A percentile compares a stretch with the other conserved stretches of the same genome.
These are phyloP conservation scores for Entelurus aequoreus DNA, from an alignment of 2,113 vertebrate genomes.

Conservation along the genomic window DNA sequence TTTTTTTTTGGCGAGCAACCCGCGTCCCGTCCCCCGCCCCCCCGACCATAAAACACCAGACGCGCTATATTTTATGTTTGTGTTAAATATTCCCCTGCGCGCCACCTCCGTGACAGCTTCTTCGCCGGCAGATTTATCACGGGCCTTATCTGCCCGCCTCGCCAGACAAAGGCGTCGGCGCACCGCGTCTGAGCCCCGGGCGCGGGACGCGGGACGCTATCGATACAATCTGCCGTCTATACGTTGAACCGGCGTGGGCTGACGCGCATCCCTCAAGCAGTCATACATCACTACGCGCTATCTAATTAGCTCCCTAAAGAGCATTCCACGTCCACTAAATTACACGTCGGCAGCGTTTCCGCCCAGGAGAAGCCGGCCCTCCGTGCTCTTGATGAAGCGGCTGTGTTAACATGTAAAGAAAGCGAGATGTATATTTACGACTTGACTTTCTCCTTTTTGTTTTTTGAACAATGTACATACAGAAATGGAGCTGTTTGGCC, in stretches of 20 bases:
- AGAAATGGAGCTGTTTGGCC: too few species aligned
- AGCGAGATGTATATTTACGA: conserved; percentile 43
- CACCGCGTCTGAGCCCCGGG: conserved; percentile 44
- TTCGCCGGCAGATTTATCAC: conserved; percentile 72
- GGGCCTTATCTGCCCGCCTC: conserved; percentile 62
- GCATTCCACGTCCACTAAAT: conserved; percentile 43
- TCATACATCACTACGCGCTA: conserved; percentile 55
- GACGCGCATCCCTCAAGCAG: conserved; percentile 59
- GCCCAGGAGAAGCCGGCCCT: too few species aligned
- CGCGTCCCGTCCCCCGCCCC: conserved; percentile 19
- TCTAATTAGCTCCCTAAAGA: conserved; percentile 67
- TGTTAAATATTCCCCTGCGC: conserved; percentile 71
- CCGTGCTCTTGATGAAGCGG: conserved; percentile 30
- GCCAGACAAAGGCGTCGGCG: conserved; percentile 51
- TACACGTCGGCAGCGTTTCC: conserved; percentile 10
- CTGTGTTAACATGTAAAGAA: conserved; percentile 40
- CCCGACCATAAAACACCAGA: conserved; percentile 68
- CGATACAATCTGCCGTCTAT: conserved; percentile 70
- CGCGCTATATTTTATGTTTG: conserved; percentile 70
- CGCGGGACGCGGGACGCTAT: conserved; percentile 63
- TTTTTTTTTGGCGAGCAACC: conserved; percentile 30
- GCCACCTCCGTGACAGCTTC: conserved; percentile 68
- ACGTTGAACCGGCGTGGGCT: conserved; percentile 58
- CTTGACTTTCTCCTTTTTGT: conserved; percentile 18
- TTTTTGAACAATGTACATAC: too few species aligned